Percentiles rank a stretch among this genome's conserved stretches.
phyloP scores from a whole-genome alignment of 92 coral and sea anemone species.

The Hydrozoanthus gracilis region DNA sequence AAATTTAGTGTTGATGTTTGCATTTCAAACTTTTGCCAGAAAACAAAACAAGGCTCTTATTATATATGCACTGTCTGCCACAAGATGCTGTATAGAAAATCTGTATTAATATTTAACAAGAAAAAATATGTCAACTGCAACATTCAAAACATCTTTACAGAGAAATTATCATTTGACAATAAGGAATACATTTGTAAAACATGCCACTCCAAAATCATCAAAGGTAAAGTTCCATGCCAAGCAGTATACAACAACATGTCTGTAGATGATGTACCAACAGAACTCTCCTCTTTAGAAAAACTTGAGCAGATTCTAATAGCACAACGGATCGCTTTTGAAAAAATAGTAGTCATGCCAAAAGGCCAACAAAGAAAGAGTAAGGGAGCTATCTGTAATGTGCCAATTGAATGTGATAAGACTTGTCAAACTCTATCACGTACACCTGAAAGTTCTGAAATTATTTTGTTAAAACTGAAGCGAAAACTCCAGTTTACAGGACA shows the following conservation, averaged over 20 bases:
- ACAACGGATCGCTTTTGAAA: conserved; percentile 58
- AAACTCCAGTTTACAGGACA: conserved; percentile 69
- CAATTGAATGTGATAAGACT: conserved; percentile 45
- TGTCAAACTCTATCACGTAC: conserved; percentile 62
- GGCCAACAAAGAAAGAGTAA: conserved; percentile 34
- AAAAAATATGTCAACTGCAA: conserved; percentile 56
- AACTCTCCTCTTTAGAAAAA: conserved; percentile 69
- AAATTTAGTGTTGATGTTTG: conserved; percentile 42
- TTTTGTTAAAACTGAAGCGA: conserved; percentile 55
- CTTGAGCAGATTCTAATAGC: conserved; percentile 46
- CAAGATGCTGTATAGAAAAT: conserved; percentile 58
- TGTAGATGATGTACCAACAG: conserved; percentile 59
- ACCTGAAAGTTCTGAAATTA: conserved; percentile 63
- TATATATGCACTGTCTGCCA: conserved; percentile 69
- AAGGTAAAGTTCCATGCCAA: conserved; percentile 65
- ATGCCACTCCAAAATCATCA: conserved; percentile 54
- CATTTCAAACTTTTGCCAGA: conserved; percentile 61
- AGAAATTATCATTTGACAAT: conserved; percentile 23
- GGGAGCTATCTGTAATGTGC: neutral
- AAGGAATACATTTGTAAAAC: conserved; percentile 59
- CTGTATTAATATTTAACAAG: conserved; percentile 58
- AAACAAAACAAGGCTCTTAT: conserved; percentile 66
- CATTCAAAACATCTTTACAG: conserved; percentile 65
- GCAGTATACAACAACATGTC: conserved; percentile 65
- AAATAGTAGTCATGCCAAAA: conserved; percentile 35